phyloP scores from a whole-genome alignment of 1,140 invertebrate species.

The Drosophila novamexicana region DNA sequence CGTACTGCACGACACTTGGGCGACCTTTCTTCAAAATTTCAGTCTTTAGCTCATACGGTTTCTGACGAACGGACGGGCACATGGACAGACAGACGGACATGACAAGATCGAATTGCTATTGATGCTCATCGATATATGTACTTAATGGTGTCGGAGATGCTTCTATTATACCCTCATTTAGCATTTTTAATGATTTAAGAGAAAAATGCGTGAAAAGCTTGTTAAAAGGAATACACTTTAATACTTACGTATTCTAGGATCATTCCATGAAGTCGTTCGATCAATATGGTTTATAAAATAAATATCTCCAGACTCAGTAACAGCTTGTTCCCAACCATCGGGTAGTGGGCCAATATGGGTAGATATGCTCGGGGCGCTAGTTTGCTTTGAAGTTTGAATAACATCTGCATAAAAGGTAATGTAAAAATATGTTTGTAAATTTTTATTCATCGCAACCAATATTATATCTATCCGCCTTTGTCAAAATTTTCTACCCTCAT shows the following conservation, averaged over 20 bases:
- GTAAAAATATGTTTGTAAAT: background rate
- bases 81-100: too few species aligned
- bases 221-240: background rate
- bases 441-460: background rate
- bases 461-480: background rate
- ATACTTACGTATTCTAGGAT: slow-evolving; percentile 96
- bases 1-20: too few species aligned
- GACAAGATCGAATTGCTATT: too few species aligned
- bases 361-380: slow-evolving; percentile 67
- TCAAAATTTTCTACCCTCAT: too few species aligned
- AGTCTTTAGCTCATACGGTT: too few species aligned
- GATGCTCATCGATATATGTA: too few species aligned
- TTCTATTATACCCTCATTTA: too few species aligned
- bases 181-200: too few species aligned
- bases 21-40: too few species aligned
- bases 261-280: slow-evolving; percentile 98
- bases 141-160: too few species aligned
- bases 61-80: too few species aligned
- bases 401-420: slow-evolving; percentile 65
- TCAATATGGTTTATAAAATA: slow-evolving; percentile 99
- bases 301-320: slow-evolving; percentile 96
- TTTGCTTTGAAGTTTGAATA: slow-evolving; percentile 72
- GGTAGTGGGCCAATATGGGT: slow-evolving; percentile 92
- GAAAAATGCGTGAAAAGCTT: too few species aligned
- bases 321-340: slow-evolving; percentile 97